Conservation (phyloP, 2,113 vertebrate genomes). For the Rhagologus leucostigma region DNA sequence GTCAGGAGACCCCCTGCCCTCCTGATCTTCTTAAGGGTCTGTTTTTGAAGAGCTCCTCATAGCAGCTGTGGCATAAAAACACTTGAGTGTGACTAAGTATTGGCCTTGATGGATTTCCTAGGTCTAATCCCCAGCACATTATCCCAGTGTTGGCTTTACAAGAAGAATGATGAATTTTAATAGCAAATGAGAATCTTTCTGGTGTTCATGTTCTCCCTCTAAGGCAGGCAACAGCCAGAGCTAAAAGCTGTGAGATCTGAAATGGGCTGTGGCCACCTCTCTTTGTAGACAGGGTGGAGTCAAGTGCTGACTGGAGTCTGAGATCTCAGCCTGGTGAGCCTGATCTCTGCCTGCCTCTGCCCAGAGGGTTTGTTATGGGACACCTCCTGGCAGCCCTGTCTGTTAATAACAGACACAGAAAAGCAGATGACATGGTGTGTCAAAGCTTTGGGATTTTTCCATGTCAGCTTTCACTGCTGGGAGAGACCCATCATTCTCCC, state of each 20-base stretch:
- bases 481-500: background rate
- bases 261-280: background rate
- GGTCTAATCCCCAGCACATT: background rate
- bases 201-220: background rate
- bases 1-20: background rate
- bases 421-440: background rate
- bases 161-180: slow-evolving; percentile 20
- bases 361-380: background rate
- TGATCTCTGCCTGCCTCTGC: background rate
- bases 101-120: slow-evolving; percentile 42
- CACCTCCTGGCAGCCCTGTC: background rate
- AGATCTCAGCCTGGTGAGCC: background rate
- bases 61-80: slow-evolving; percentile 24
- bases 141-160: background rate
- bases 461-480: background rate
- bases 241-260: background rate
- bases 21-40: background rate
- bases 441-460: background rate
- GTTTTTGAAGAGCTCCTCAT: background rate
- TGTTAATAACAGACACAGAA: background rate
- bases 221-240: background rate
- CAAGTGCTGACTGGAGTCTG: background rate
- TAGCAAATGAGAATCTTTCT: background rate
- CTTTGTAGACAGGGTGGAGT: background rate
- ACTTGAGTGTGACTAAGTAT: slow-evolving; percentile 23